Evolutionary conservation across 2,797 vertebrate genomes (phyloP).

Genomic region (Onychomys leucogaster): DNA sequence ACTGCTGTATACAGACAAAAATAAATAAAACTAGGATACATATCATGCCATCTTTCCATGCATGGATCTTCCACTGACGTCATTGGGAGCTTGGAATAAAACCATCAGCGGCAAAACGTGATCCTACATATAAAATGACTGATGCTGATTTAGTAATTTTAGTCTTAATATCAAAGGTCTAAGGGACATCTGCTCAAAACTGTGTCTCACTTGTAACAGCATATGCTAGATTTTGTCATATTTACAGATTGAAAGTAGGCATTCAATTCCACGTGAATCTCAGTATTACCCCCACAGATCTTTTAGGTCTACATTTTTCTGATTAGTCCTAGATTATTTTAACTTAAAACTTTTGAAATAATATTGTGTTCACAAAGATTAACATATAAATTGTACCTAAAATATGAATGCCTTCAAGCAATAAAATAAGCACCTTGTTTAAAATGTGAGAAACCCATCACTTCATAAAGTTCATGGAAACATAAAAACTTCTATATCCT

Average conservation of each 20-base stretch:
- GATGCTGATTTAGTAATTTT: conserved; percentile 66
- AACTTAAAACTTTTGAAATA: conserved; percentile 18
- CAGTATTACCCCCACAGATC: conserved; percentile 35
- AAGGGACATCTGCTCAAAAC: conserved; percentile 67
- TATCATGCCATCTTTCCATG: conserved; percentile 78
- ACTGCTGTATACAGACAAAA: conserved; percentile 86
- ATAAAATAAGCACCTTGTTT: background rate
- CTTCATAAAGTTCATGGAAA: conserved; percentile 65
- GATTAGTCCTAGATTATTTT: conserved; percentile 45
- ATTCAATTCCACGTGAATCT: conserved; percentile 35
- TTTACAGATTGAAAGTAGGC: conserved; percentile 48
- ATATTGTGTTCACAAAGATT: background rate
- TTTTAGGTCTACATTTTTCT: background rate
- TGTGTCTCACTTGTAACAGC: conserved; percentile 55
- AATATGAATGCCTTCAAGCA: conserved; percentile 31
- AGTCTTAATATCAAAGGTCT: conserved; percentile 67
- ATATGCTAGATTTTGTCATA: conserved; percentile 65
- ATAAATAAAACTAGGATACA: conserved; percentile 84
- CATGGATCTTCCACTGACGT: conserved; percentile 81
- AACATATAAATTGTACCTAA: background rate
- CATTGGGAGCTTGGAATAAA: conserved; percentile 57
- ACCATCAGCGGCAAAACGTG: conserved; percentile 71
- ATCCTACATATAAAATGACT: conserved; percentile 71
- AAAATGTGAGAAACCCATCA: conserved; percentile 42
- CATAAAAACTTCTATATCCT: conserved; percentile 30